phyloP scores from a whole-genome alignment of 2,797 vertebrate species.

The Enteromius thamalakanensis region DNA sequence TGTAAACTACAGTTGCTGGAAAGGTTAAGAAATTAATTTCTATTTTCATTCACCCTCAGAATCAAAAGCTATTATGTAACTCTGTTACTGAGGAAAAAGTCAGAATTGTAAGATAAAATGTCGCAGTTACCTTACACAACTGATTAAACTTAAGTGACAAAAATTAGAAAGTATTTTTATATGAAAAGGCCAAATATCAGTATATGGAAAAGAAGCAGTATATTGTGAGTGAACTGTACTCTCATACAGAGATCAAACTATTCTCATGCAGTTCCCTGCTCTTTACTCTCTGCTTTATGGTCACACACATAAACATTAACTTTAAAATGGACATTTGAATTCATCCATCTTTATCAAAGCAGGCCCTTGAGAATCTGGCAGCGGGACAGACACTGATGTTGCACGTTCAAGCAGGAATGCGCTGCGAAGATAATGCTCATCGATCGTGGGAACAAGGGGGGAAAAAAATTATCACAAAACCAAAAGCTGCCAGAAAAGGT shows the following conservation, averaged over 20 bases:
- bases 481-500: neutral
- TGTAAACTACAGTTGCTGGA: too few relatives aligned
- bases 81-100: neutral
- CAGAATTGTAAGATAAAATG: neutral
- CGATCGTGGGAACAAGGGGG: neutral
- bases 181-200: neutral
- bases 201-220: neutral
- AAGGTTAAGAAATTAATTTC: too few relatives aligned
- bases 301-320: neutral
- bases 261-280: neutral
- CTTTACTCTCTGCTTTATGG: neutral
- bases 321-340: constrained; percentile 12
- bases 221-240: neutral
- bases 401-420: neutral
- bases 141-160: neutral
- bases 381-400: neutral
- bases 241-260: constrained; percentile 1
- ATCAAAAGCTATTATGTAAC: neutral
- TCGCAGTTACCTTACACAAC: neutral
- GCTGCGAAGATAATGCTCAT: neutral
- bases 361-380: neutral
- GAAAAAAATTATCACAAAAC: neutral
- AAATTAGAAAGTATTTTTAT: neutral
- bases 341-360: neutral
- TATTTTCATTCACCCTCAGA: too few relatives aligned